Evolutionary conservation across 2,797 vertebrate genomes (phyloP).

Genomic region (Cynodonichthys magdalenae): DNA sequence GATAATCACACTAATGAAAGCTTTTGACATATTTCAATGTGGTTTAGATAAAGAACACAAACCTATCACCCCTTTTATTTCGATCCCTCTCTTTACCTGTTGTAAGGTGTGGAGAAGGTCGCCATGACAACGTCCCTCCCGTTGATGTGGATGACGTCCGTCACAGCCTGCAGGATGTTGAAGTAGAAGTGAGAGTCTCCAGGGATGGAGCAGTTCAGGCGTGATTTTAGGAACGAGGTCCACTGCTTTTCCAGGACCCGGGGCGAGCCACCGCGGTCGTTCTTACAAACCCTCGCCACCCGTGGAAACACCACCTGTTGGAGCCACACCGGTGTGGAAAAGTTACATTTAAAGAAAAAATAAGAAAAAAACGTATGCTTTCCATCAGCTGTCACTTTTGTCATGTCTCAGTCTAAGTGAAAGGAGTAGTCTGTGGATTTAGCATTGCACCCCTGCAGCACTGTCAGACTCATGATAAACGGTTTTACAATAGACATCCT

Average conservation of each 20-base stretch:
- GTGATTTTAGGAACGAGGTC: constrained; percentile 98
- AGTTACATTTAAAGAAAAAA: constrained; percentile 3
- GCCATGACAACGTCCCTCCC: constrained; percentile 95
- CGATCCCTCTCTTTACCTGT: constrained; percentile 83
- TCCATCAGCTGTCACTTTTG: neutral
- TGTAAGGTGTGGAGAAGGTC: constrained; percentile 98
- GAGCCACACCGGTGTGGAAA: constrained; percentile 1
- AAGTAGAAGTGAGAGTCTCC: constrained; percentile 99
- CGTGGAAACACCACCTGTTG: constrained; percentile 94
- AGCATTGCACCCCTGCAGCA: constrained; percentile 1
- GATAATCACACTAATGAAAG: constrained; percentile 45
- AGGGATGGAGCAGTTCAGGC: constrained; percentile 97
- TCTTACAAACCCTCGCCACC: constrained; percentile 97
- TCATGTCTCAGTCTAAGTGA: constrained; percentile 7
- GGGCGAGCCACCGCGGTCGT: constrained; percentile 95
- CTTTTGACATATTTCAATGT: constrained; percentile 20
- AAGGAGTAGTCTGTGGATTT: neutral
- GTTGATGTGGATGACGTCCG: constrained; percentile 93
- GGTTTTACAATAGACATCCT: neutral
- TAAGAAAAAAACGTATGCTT: neutral
- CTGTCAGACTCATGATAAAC: neutral
- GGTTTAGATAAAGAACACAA: neutral
- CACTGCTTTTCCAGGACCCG: constrained; percentile 98
- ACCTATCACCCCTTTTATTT: too few relatives aligned
- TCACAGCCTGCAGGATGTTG: constrained; percentile 97